phyloP scores from a whole-genome alignment of 1,140 invertebrate genomes.

The Lasioglossum baleicum region DNA sequence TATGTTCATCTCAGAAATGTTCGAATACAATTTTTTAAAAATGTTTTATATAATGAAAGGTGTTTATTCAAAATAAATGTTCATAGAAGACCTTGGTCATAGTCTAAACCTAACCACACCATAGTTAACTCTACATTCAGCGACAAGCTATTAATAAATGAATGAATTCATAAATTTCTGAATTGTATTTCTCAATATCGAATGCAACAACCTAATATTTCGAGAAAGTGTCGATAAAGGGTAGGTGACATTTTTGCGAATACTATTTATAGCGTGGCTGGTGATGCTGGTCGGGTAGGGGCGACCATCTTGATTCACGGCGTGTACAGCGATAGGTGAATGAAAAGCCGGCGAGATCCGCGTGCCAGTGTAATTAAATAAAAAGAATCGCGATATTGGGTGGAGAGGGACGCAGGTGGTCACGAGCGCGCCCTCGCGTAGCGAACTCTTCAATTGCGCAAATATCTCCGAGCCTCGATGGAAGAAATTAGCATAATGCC shows the following conservation, averaged over 20 bases:
- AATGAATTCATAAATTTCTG: too few relatives aligned
- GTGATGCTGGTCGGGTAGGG: background rate
- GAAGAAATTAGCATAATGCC: slow-evolving; percentile 68
- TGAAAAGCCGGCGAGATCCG: background rate
- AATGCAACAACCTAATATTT: too few relatives aligned
- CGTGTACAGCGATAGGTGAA: background rate
- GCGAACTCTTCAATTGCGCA: slow-evolving; percentile 62
- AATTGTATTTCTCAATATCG: too few relatives aligned
- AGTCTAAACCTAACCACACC: too few relatives aligned
- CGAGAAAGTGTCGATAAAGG: background rate
- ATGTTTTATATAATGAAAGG: too few relatives aligned
- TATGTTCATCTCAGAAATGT: too few relatives aligned
- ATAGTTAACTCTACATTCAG: too few relatives aligned
- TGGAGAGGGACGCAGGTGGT: slow-evolving; percentile 51
- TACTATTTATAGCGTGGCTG: background rate
- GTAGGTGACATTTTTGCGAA: background rate
- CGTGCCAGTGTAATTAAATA: background rate
- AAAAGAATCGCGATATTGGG: slow-evolving; percentile 1
- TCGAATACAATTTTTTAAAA: too few relatives aligned
- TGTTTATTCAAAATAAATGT: too few relatives aligned
- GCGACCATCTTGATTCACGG: background rate
- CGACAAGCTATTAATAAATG: too few relatives aligned
- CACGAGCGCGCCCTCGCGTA: slow-evolving; percentile 56
- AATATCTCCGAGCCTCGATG: slow-evolving; percentile 61
- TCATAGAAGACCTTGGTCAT: too few relatives aligned